phyloP scores from a whole-genome alignment of 2,113 vertebrate species.

The Engraulis encrasicolus region DNA sequence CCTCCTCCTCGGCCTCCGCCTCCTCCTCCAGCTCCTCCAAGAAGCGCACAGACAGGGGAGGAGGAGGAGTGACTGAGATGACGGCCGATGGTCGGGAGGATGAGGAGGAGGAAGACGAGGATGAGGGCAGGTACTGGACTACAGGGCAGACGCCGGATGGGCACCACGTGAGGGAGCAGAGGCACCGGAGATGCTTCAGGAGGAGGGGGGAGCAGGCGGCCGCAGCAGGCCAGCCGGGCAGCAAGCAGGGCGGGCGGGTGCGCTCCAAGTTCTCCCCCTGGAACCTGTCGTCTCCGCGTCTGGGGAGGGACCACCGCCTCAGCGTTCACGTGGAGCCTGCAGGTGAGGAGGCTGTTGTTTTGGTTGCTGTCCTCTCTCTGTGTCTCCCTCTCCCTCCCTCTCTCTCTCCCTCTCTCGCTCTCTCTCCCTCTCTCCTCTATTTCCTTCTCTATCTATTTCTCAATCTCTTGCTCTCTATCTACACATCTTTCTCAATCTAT shows the following conservation, averaged over 20 bases:
- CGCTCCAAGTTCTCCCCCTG: constrained; percentile 80
- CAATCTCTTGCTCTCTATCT: too few relatives aligned
- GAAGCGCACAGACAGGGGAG: background rate
- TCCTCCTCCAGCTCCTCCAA: constrained; percentile 71
- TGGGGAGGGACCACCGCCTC: constrained; percentile 66
- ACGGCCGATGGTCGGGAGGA: background rate
- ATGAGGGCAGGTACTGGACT: constrained; percentile 72
- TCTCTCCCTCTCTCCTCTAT: too few relatives aligned
- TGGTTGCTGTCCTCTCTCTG: too few relatives aligned
- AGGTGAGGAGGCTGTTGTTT: too few relatives aligned
- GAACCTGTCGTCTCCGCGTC: constrained; percentile 78
- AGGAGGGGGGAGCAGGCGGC: constrained; percentile 66
- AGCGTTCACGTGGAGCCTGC: constrained; percentile 60
- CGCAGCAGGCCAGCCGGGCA: constrained; percentile 25
- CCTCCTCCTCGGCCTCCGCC: constrained; percentile 71
- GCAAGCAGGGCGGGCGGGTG: constrained; percentile 42
- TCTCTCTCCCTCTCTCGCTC: too few relatives aligned
- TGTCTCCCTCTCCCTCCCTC: too few relatives aligned
- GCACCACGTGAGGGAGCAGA: constrained; percentile 56
- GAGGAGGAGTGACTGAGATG: constrained; percentile 52
- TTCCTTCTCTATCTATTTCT: too few relatives aligned
- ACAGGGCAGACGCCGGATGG: constrained; percentile 46
- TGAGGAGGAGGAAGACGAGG: constrained; percentile 57
- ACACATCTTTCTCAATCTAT: too few relatives aligned
- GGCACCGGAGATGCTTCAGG: constrained; percentile 66